A percentile compares a stretch with the other conserved stretches of the same genome.
phyloP scores from a whole-genome alignment of 2,797 vertebrate genomes.

The Schizopygopsis pylzovi region DNA sequence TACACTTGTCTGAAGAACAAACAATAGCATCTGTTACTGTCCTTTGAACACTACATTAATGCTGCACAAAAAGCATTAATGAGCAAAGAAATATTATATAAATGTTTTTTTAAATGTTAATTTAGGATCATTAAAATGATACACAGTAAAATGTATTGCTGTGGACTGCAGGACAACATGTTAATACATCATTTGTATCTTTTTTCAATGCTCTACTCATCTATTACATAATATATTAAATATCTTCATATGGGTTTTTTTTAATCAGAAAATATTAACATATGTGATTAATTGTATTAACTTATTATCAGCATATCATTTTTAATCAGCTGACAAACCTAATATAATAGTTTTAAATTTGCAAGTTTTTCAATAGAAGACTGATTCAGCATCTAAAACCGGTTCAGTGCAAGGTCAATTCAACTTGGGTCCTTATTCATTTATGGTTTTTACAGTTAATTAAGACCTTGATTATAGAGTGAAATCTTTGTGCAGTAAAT shows the following conservation, averaged over 20 bases:
- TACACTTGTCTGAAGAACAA: slow-evolving; percentile 3
- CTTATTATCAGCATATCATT: slow-evolving; percentile 1
- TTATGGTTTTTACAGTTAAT: slow-evolving; percentile 30
- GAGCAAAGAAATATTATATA: background rate
- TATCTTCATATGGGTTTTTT: background rate
- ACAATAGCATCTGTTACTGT: background rate
- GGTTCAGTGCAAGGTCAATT: slow-evolving; percentile 10
- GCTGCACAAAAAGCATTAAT: background rate
- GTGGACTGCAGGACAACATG: background rate
- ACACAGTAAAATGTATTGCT: background rate
- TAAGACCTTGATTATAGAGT: slow-evolving; percentile 17
- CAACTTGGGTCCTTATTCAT: background rate
- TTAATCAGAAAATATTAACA: slow-evolving; percentile 15
- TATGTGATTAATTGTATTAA: background rate
- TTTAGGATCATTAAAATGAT: background rate
- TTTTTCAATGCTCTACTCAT: background rate
- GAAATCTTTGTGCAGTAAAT: slow-evolving; percentile 26
- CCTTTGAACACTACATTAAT: background rate
- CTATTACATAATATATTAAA: background rate
- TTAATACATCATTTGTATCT: background rate
- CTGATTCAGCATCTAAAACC: background rate
- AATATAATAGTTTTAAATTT: background rate
- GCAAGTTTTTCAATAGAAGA: background rate
- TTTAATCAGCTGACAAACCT: background rate
- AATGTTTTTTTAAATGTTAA: background rate